These are phyloP conservation scores for Lycaena phlaeas DNA, from an alignment of 2,888 invertebrate genomes.

Conservation along the genomic window DNA sequence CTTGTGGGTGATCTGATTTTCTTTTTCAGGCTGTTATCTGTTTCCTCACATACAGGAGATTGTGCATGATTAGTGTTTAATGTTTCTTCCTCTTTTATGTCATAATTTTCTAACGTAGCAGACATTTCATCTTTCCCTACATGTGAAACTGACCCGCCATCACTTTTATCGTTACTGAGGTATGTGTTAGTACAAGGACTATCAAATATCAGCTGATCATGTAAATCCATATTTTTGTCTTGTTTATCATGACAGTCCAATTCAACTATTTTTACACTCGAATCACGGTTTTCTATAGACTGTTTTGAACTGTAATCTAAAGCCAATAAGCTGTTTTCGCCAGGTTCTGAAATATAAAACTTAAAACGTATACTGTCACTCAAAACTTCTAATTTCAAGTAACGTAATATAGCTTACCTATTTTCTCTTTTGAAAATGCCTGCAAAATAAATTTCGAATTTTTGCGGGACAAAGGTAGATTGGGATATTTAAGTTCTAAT, in stretches of 20 bases:
- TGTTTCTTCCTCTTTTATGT: too few relatives aligned
- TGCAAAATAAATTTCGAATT: not conserved
- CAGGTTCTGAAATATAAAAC: not conserved
- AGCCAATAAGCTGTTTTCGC: not conserved
- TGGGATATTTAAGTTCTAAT: not conserved
- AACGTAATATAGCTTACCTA: not conserved
- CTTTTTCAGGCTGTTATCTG: conserved; percentile 23
- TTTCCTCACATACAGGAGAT: conserved; percentile 39
- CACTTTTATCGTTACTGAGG: too few relatives aligned
- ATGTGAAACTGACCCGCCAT: too few relatives aligned
- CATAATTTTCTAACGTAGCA: too few relatives aligned
- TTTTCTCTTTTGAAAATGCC: not conserved
- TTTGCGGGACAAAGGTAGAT: not conserved
- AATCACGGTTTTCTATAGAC: not conserved
- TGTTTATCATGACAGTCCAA: not conserved
- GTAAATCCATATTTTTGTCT: not conserved
- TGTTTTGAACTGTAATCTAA: not conserved
- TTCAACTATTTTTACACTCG: not conserved
- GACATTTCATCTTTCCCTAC: too few relatives aligned
- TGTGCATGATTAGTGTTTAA: conserved; percentile 31
- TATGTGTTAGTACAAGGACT: too few relatives aligned
- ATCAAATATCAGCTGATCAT: too few relatives aligned
- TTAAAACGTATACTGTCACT: not conserved
- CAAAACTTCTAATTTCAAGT: not conserved
- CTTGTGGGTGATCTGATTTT: conserved; percentile 42